phyloP scores from a whole-genome alignment of 2,113 vertebrate species.

The Nerophis ophidion region DNA sequence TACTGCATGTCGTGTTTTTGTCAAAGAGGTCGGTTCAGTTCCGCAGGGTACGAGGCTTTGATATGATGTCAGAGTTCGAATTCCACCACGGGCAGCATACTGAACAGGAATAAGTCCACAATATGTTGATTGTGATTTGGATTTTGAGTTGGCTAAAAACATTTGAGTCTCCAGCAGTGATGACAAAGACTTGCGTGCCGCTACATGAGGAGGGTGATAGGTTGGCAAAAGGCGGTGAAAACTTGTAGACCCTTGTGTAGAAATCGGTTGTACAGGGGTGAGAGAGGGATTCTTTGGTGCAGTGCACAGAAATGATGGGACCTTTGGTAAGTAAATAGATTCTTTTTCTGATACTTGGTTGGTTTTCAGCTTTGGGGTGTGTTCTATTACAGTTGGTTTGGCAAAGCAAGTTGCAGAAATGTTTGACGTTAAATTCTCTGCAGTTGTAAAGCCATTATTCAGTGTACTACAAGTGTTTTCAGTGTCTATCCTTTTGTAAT shows the following conservation, averaged over 20 bases:
- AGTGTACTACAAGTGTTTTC: slow-evolving; percentile 20
- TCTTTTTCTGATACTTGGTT: slow-evolving; percentile 28
- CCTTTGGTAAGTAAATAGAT: slow-evolving; percentile 38
- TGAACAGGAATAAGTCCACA: slow-evolving; percentile 69
- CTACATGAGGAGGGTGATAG: slow-evolving; percentile 42
- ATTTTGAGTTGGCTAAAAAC: slow-evolving; percentile 44
- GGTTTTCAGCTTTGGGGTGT: slow-evolving; percentile 18
- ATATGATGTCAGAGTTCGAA: slow-evolving; percentile 38
- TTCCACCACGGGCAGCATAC: slow-evolving; percentile 66
- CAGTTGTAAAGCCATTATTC: slow-evolving; percentile 18
- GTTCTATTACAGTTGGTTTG: slow-evolving; percentile 28
- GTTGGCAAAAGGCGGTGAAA: slow-evolving; percentile 8
- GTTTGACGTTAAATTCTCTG: slow-evolving; percentile 28
- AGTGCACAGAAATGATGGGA: slow-evolving; percentile 42
- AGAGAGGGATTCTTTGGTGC: slow-evolving; percentile 24
- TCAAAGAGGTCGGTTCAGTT: slow-evolving; percentile 19
- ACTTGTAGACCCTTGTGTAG: slow-evolving; percentile 21
- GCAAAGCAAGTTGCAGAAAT: slow-evolving; percentile 12
- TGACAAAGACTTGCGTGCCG: slow-evolving; percentile 57
- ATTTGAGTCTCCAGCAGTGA: slow-evolving; percentile 57
- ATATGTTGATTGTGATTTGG: slow-evolving; percentile 63
- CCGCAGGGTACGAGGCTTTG: slow-evolving; percentile 21
- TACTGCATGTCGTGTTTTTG: slow-evolving; percentile 23
- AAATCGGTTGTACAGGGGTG: slow-evolving; percentile 10
- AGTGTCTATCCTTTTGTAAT: slow-evolving; percentile 26